These are phyloP conservation scores for Epizoanthus fatuus DNA, from an alignment of 92 coral and sea anemone species.

Conservation along the genomic window DNA sequence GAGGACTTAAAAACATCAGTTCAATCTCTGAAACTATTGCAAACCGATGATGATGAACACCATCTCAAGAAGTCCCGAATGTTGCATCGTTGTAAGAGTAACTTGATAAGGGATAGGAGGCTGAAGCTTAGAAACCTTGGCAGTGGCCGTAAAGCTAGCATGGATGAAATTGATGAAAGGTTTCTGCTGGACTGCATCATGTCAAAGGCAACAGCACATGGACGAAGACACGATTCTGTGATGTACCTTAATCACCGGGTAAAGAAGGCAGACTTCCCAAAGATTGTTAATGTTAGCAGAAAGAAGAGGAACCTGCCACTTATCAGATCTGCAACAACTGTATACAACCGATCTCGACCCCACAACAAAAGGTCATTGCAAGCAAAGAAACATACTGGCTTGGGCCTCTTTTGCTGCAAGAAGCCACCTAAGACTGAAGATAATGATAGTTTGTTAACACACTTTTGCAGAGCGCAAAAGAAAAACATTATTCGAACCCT, in stretches of 20 bases:
- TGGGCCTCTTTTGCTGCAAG: conserved; percentile 31
- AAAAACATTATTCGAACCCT: conserved; percentile 37
- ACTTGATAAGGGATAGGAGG: conserved; percentile 44
- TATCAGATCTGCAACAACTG: conserved; percentile 43
- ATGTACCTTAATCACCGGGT: conserved; percentile 43
- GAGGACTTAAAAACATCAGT: conserved; percentile 26
- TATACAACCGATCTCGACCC: conserved; percentile 47
- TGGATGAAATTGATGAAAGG: conserved; percentile 43
- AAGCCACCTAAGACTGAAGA: conserved; percentile 30
- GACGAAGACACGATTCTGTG: conserved; percentile 47
- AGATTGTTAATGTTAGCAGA: conserved; percentile 38
- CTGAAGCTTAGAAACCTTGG: conserved; percentile 46
- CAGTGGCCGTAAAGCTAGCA: conserved; percentile 31
- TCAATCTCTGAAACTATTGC: conserved; percentile 34
- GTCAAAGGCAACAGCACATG: conserved; percentile 49
- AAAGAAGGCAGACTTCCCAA: conserved; percentile 34
- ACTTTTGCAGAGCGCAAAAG: conserved; percentile 30
- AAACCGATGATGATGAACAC: conserved; percentile 31
- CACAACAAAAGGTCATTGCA: conserved; percentile 26
- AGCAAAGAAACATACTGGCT: conserved; percentile 38
- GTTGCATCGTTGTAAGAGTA: conserved; percentile 41
- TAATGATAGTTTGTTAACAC: conserved; percentile 20
- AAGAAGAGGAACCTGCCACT: conserved; percentile 21
- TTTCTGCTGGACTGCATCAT: conserved; percentile 29
- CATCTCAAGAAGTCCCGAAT: conserved; percentile 30